Evolutionary conservation across 2,797 vertebrate species (phyloP).

Genomic region (Vultur gryphus): DNA sequence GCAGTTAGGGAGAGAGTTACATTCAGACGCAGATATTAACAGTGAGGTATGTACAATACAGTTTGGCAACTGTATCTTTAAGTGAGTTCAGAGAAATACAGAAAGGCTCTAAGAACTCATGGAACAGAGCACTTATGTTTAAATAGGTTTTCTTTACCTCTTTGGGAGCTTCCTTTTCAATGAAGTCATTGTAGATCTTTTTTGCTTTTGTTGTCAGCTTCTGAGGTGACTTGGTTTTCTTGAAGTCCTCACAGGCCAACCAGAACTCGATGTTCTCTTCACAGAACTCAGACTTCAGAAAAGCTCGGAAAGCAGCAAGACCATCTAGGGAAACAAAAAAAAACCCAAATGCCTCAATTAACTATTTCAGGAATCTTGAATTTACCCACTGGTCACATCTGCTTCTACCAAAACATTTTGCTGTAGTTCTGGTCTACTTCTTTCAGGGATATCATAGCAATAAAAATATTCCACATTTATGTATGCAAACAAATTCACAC

Average conservation of each 20-base stretch:
- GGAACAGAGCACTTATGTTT: neutral
- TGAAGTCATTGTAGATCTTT: slow-evolving; percentile 93
- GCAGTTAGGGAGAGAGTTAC: neutral
- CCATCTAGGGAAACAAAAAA: slow-evolving; percentile 78
- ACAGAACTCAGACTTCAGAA: slow-evolving; percentile 93
- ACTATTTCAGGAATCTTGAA: neutral
- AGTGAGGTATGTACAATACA: neutral
- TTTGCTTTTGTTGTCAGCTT: slow-evolving; percentile 86
- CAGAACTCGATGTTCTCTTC: slow-evolving; percentile 98
- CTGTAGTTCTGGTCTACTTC: neutral
- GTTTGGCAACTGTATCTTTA: neutral
- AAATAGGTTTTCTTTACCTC: slow-evolving; percentile 80
- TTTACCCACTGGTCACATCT: neutral
- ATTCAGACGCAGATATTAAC: neutral
- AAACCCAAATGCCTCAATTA: neutral
- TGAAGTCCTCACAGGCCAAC: slow-evolving; percentile 94
- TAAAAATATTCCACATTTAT: neutral
- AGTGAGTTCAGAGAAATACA: neutral
- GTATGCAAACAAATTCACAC: neutral
- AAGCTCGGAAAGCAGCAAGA: slow-evolving; percentile 89
- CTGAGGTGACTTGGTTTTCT: slow-evolving; percentile 81
- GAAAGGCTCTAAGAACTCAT: neutral
- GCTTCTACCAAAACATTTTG: neutral
- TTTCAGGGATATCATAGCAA: neutral
- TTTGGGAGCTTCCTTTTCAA: slow-evolving; percentile 89